phyloP scores from a whole-genome alignment of 2,113 vertebrate species.

The Neolamprologus variostigma region DNA sequence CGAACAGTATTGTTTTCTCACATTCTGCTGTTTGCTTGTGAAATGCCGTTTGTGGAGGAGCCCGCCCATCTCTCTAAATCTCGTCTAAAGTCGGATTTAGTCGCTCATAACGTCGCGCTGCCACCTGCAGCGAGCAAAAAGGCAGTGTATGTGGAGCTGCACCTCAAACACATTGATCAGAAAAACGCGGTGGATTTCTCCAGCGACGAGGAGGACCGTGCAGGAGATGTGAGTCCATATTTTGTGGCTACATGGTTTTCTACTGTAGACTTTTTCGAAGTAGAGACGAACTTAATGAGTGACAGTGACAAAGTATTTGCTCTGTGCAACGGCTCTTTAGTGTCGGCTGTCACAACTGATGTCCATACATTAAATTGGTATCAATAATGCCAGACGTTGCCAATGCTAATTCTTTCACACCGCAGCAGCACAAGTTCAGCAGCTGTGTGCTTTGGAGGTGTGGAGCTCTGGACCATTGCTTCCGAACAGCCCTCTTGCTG shows the following conservation, averaged over 20 bases:
- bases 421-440: background rate
- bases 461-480: background rate
- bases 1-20: background rate
- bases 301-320: background rate
- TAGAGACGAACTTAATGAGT: background rate
- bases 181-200: conserved; percentile 63
- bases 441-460: background rate
- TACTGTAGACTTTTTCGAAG: background rate
- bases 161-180: conserved; percentile 52
- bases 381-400: background rate
- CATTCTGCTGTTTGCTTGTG: background rate
- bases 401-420: background rate
- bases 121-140: conserved; percentile 60
- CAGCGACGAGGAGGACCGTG: conserved; percentile 71
- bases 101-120: conserved; percentile 63
- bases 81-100: conserved; percentile 61
- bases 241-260: background rate
- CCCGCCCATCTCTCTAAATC: conserved; percentile 60
- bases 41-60: conserved; percentile 66
- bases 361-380: background rate
- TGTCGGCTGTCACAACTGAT: background rate
- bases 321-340: background rate
- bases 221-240: conserved; percentile 39
- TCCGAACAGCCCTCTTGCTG: background rate
- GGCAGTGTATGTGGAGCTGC: conserved; percentile 58